Base-by-base conservation (phyloP, 2,888 invertebrate species). In the Hedychridium roseum region DNA sequence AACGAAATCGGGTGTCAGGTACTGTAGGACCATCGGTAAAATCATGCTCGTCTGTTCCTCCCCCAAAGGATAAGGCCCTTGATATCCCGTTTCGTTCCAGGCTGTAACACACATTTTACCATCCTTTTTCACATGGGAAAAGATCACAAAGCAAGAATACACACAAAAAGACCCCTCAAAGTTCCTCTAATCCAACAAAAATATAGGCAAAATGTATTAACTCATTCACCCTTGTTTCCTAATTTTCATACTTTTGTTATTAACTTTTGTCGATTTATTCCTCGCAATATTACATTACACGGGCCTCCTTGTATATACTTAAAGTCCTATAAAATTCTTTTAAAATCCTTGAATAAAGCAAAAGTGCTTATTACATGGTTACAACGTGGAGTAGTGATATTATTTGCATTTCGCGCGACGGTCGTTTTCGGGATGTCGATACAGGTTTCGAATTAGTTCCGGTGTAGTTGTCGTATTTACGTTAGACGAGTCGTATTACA, bases 21-120 rank as follows among this genome's bases (percentile, higher is more conserved):
- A 94, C 80, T 98, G 97, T 70, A 97, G 84, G 35, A 98, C 97
- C 87, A 99, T 88, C 34, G 98, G 98, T 62, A 99, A 84, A 66
- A 99, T 95, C 91, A 97, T 92, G 72, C 93, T 94, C 1, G 92
- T 91, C 81, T 97, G 87, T 9, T 85, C 85, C 2, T 85, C 82
- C 0, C 89, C 88, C 60, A 92, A 79, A 41, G 92, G 92, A 82
- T 80, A 88, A 26, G 82, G 88, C 0, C 92, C 92, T 51, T 78
- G 85, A 81, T 92, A 97, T 0, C 81, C 90, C 0, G 98, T 98
- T 81, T 92, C 90, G 78, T 95, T 95, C 98, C 98, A 99, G 42
- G 91, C 97, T 97, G 78, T 27, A 80, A 76, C 54, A 59, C 7
- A 48, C 1, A 11, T 28, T 23, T 23, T 23, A n/a, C 9, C 23